Evolutionary conservation across 2,113 vertebrate genomes (phyloP).

Genomic region (Chinchilla lanigera): DNA sequence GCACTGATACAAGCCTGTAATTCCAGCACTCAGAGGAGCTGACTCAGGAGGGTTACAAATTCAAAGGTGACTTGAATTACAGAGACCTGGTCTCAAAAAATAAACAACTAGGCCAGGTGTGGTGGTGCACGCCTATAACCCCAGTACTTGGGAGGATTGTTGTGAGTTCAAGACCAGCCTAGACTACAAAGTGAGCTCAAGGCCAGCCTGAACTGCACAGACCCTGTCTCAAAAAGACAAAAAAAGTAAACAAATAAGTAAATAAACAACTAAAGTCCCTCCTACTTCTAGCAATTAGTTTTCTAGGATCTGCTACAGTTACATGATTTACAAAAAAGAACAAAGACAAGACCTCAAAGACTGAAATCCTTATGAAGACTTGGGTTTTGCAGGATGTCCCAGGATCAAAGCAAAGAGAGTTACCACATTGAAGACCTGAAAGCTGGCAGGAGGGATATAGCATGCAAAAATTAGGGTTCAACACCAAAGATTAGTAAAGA

Average conservation of each 20-base stretch:
- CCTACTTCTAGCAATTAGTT: not conserved
- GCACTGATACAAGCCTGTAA: not conserved
- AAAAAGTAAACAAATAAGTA: too few relatives aligned
- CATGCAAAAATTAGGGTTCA: not conserved
- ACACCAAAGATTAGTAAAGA: conserved; percentile 8
- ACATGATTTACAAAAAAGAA: conserved; percentile 11
- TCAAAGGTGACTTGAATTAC: not conserved
- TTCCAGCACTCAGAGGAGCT: not conserved
- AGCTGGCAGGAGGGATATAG: not conserved
- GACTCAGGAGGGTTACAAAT: not conserved
- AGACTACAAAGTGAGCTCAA: too few relatives aligned
- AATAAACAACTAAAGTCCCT: not conserved
- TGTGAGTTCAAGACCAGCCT: too few relatives aligned
- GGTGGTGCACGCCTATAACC: too few relatives aligned
- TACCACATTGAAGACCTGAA: not conserved
- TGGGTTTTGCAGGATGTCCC: not conserved
- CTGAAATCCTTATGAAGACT: not conserved
- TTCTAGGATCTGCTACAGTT: not conserved
- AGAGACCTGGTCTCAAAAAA: not conserved
- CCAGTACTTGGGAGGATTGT: too few relatives aligned
- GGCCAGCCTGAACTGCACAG: not conserved
- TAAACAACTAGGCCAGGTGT: too few relatives aligned
- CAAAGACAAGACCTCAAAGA: not conserved
- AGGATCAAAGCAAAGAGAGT: not conserved
- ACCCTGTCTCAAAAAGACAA: not conserved